phyloP scores from a whole-genome alignment of 1,140 invertebrate genomes.

The Ctenoplectra terminalis region DNA sequence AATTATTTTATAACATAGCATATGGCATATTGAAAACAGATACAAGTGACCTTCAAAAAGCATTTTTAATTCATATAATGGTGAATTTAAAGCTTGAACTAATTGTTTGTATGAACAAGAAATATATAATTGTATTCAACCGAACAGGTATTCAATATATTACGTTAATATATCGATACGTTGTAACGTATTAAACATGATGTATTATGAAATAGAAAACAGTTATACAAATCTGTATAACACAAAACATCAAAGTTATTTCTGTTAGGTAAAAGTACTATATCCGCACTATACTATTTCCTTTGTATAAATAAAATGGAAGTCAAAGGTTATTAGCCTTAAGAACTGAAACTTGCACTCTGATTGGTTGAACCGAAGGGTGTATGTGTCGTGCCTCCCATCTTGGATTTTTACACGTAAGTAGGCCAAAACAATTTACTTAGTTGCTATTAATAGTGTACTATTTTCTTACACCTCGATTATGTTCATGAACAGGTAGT shows the following conservation, averaged over 20 bases:
- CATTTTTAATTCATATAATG: background rate
- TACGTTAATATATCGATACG: background rate
- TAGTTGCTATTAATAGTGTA: slow-evolving; percentile 52
- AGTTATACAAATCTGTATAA: background rate
- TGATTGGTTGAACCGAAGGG: slow-evolving; percentile 48
- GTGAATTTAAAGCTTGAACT: background rate
- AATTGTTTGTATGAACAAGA: no score
- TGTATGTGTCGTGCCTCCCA: slow-evolving; percentile 54
- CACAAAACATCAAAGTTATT: background rate
- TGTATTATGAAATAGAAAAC: background rate
- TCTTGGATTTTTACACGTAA: slow-evolving; percentile 41
- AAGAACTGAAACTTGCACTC: slow-evolving; percentile 9
- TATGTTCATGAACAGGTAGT: background rate
- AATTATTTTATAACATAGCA: slow-evolving; percentile 1
- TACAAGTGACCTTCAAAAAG: background rate
- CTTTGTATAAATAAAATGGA: slow-evolving; percentile 18
- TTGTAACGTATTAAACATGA: background rate
- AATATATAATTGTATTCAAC: background rate
- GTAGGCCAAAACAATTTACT: slow-evolving; percentile 48
- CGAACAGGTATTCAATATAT: background rate
- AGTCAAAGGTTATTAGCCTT: slow-evolving; percentile 42
- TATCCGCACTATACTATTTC: background rate
- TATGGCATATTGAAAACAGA: background rate
- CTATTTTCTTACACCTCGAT: background rate
- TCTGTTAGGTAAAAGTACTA: background rate